These are phyloP conservation scores for Atlantisia rogersi DNA, from an alignment of 2,113 vertebrate genomes.

Conservation along the genomic window DNA sequence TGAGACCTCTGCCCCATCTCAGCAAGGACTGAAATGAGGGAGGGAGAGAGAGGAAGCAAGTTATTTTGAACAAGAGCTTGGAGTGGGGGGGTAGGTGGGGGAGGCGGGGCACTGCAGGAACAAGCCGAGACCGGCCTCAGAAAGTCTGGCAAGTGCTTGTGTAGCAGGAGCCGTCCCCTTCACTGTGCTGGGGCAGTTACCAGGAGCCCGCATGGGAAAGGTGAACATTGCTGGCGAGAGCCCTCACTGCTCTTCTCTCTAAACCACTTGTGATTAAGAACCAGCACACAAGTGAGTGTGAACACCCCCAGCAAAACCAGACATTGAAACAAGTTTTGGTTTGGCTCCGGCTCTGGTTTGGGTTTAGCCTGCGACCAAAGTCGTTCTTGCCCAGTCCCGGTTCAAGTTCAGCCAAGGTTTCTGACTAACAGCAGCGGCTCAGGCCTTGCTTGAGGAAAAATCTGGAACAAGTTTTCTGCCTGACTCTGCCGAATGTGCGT, in stretches of 20 bases:
- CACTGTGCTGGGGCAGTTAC: neutral
- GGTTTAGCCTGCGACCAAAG: neutral
- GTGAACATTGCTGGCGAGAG: neutral
- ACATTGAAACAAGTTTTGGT: neutral
- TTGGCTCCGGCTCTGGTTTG: neutral
- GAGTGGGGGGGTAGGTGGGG: too few species aligned
- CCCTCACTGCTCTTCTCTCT: neutral
- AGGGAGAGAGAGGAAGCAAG: neutral
- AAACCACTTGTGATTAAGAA: neutral
- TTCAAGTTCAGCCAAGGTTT: neutral
- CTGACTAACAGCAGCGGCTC: neutral
- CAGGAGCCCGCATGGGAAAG: fast-evolving
- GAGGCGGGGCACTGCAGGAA: neutral
- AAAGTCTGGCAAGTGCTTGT: neutral
- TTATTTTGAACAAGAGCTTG: neutral
- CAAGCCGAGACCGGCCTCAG: neutral
- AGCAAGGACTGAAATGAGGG: neutral
- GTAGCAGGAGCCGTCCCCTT: neutral
- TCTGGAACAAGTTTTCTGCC: conserved; percentile 9
- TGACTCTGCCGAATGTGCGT: neutral
- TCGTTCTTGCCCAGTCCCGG: neutral
- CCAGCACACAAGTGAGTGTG: fast-evolving
- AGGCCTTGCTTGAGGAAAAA: neutral
- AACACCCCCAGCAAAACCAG: neutral
- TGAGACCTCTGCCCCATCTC: conserved; percentile 24